Conservation (phyloP, 1,140 invertebrate genomes). For the Conopomorpha cramerella region DNA sequence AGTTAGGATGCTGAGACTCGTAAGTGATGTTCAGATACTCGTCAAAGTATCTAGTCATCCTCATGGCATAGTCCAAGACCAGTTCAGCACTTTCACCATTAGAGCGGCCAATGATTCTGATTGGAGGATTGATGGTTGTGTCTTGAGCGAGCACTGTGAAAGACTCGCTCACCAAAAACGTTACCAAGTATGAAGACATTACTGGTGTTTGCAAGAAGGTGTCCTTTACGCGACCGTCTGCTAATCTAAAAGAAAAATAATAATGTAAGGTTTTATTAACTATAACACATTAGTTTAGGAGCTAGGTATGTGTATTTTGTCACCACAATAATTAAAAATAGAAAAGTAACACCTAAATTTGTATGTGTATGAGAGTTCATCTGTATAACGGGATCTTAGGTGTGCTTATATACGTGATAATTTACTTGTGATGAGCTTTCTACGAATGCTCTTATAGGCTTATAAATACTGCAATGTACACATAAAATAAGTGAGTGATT, state of each 20-base stretch:
- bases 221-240: slow-evolving; percentile 12
- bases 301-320: slow-evolving; percentile 1
- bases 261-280: no score
- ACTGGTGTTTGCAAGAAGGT: slow-evolving; percentile 60
- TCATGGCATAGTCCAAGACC: slow-evolving; percentile 28
- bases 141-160: slow-evolving; percentile 36
- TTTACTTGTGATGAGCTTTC: no score
- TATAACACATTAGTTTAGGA: no score
- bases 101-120: slow-evolving; percentile 54
- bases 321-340: slow-evolving; percentile 3
- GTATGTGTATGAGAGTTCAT: no score
- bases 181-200: slow-evolving; percentile 86
- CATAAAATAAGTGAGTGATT: no score
- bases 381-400: no score
- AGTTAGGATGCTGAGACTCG: slow-evolving; percentile 30
- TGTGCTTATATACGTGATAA: no score
- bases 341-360: no score
- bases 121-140: slow-evolving; percentile 21
- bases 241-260: slow-evolving; percentile 13
- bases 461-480: no score
- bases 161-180: slow-evolving; percentile 65
- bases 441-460: no score
- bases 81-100: slow-evolving; percentile 69
- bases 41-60: slow-evolving; percentile 46
- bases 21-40: slow-evolving; percentile 46